Percentiles rank a stretch among this genome's conserved stretches.
Evolutionary conservation across 2,797 vertebrate genomes (phyloP).

Genomic region (Chaetodon trifasciatus): DNA sequence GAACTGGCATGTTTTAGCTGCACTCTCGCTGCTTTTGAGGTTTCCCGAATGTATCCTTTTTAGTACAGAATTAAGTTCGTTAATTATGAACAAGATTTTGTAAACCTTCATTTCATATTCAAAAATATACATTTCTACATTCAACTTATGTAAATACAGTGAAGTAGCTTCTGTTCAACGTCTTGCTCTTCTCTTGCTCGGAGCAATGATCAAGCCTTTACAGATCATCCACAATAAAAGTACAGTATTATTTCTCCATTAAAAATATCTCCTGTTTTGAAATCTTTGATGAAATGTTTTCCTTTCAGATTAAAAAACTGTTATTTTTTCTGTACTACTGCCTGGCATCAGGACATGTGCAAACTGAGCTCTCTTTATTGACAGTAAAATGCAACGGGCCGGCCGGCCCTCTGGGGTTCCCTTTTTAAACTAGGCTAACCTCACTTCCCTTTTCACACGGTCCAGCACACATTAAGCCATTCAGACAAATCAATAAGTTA

Average conservation of each 20-base stretch:
- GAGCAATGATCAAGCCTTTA: slow-evolving; percentile 28
- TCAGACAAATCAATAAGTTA: slow-evolving; percentile 67
- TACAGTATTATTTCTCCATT: background rate
- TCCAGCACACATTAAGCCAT: slow-evolving; percentile 39
- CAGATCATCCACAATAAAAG: slow-evolving; percentile 25
- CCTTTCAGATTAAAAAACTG: slow-evolving; percentile 9
- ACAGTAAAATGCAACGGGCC: slow-evolving; percentile 35
- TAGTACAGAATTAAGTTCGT: slow-evolving; percentile 30
- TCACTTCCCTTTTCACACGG: slow-evolving; percentile 52
- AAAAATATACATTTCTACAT: slow-evolving; percentile 66
- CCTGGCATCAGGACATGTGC: slow-evolving; percentile 45
- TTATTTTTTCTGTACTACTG: slow-evolving; percentile 11
- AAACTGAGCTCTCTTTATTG: slow-evolving; percentile 52
- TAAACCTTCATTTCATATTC: slow-evolving; percentile 53
- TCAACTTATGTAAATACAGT: slow-evolving; percentile 56
- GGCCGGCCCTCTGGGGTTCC: slow-evolving; percentile 27
- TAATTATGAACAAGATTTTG: slow-evolving; percentile 32
- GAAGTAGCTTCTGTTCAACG: slow-evolving; percentile 42
- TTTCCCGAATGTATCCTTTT: slow-evolving; percentile 21
- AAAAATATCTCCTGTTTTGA: slow-evolving; percentile 30
- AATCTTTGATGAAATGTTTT: slow-evolving; percentile 24
- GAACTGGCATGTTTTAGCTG: slow-evolving; percentile 25
- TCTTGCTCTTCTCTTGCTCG: background rate
- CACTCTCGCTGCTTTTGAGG: slow-evolving; percentile 41
- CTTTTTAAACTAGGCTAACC: slow-evolving; percentile 29